Base-by-base conservation (phyloP, 1,140 invertebrate genomes). In the Ceratina japonica region DNA sequence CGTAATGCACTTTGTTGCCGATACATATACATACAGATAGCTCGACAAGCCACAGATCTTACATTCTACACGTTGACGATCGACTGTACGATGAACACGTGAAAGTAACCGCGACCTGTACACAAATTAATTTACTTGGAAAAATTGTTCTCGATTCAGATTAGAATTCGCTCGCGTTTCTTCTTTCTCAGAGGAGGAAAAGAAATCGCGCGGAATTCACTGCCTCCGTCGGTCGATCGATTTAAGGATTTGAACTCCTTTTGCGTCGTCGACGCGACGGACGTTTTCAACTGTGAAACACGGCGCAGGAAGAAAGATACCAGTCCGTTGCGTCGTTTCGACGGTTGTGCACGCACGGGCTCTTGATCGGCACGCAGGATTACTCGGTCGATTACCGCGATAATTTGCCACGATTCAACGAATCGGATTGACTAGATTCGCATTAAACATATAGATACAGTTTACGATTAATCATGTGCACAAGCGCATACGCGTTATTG, bases 341-440 rank as follows among this genome's bases (percentile, higher is more conserved):
- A 31, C 27, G 1, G 2, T 31, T 4, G 37, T 44, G 37, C 37
- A 8, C 37, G 37, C 5, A 44, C 37, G 37, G 37, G 37, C 37
- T 8, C 37, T 10, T 49, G 4, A 63, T 72, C 51, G 59, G 59
- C 51, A 52, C 69, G 54, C 18, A 58, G 56, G 72, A 72, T 63
- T 63, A 37, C 59, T 56, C 75, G 75, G 75, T 61, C 61, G 69
- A 72, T 78, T 62, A 44, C 5, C 37, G 75, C 68, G 59, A 63
- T 63, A 71, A 78, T 63, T 49, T 37, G 75, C 68, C 61, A 78
- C 69, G 75, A 78, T 72, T 78, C 75, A 78, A 78, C 75, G 75
- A 78, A 78, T 78, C 75, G 75, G 63, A 78, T 72, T 78, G 75
- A 78, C 75, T 78, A 78, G 75, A 78, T 72, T 72, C 75, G 75